Evolutionary conservation across 2,113 vertebrate species (phyloP), one percentile per base, ranked within the genome.

Genomic region (Tetrax tetrax): DNA sequence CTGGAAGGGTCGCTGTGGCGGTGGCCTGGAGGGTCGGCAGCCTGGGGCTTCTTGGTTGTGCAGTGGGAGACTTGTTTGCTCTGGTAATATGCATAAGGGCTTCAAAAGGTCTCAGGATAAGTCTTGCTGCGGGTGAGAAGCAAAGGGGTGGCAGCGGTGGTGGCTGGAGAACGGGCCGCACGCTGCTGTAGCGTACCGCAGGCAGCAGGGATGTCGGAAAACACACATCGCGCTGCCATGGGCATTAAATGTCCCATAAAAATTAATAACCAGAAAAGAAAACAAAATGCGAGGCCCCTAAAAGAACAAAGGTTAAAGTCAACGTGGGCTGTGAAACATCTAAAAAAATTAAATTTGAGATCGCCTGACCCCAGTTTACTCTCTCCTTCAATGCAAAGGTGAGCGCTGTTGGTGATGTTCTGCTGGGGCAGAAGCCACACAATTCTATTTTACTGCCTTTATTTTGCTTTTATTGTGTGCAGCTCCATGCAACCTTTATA

Each of bases 141-240:
- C 8, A 4, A 41, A 41, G 14, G 8, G 2, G 45, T 12, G 31
- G 56, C 56, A 57, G 70, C 12, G 17, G 37, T 8, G 35, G 5
- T 6, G n/a, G 29, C 33, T 27, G n/a, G 54, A 5, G 14, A 10
- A 2, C 2, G 9, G 37, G 20, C 53, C 9, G 14, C 20, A 8
- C 2, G 27, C 27, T 11, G 50, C 17, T 7, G 29, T 15, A 19
- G 68, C 13, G 10, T n/a, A 10, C 15, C 5, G 10, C 21, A 7
- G 2, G 5, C 28, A 12, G 1, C 14, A 3, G 28, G 20, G 8
- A 20, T 4, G 2, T 8, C 7, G 3, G 29, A 5, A 10, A 65
- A 16, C 5, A 1, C 4, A 1, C 1, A 1, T 12, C 2, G 2
- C 2, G 2, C 28, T 47, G 57, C 51, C 18, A 1, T 0, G 4